These are phyloP conservation scores for Thamnaconus septentrionalis DNA, from an alignment of 2,113 vertebrate species.

Conservation along the genomic window DNA sequence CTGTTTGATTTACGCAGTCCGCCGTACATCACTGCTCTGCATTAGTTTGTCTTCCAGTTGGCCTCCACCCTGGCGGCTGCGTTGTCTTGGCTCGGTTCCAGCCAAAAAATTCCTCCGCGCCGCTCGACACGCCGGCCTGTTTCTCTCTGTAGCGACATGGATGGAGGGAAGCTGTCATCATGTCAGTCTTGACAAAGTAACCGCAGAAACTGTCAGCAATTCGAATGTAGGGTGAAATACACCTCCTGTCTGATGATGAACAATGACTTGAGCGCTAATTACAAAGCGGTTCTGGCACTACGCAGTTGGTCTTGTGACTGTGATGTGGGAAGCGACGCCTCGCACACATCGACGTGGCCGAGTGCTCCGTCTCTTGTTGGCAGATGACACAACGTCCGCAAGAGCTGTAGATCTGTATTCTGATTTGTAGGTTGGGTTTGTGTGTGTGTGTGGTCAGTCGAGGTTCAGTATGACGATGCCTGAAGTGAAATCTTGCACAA, in stretches of 20 bases:
- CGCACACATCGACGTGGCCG: background rate
- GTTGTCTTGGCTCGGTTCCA: too few species aligned
- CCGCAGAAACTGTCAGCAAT: conserved; percentile 17
- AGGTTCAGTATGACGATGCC: background rate
- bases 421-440: background rate
- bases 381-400: background rate
- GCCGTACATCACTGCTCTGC: conserved; percentile 8
- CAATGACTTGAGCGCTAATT: conserved; percentile 14
- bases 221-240: conserved; percentile 9
- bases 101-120: too few species aligned
- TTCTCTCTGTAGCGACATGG: background rate
- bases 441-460: background rate
- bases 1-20: conserved; percentile 4
- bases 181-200: conserved; percentile 3
- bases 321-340: background rate
- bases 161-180: conserved; percentile 18
- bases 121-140: too few species aligned
- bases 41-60: background rate
- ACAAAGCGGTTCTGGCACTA: conserved; percentile 13
- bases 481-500: background rate
- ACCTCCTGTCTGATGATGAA: conserved; percentile 7
- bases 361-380: background rate
- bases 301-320: background rate
- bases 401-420: background rate
- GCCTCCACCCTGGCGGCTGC: background rate